Base-by-base conservation (phyloP, 2,888 invertebrate genomes). In the Nebria brevicollis region DNA sequence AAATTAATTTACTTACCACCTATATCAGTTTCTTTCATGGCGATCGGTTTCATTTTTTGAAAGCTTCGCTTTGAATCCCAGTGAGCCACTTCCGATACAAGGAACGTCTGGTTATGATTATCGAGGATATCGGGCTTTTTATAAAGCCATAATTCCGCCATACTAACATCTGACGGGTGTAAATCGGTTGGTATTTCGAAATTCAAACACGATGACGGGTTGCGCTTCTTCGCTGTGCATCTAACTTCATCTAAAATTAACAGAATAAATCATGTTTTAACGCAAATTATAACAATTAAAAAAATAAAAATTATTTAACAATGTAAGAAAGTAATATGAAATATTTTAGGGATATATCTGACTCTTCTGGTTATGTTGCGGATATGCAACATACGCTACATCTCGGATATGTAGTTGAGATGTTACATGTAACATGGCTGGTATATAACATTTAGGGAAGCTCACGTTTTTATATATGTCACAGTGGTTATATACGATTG, bases 101-200 rank as follows among this genome's bases (percentile, higher is more conserved):
- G 93, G 86, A 95, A 94, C 0, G 94, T 95, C 86, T 95, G 95
- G 86, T 94, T 94, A 87, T 92, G 92, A 54, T 91, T 90, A 85
- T 94, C 93, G 80, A 93, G 87, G 1, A 91, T 90, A 84, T 94
- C 93, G 11, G 90, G 88, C 84, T 93, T 92, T 90, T 95, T 95
- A 87, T 94, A 95, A 81, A 96, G 93, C 95, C 96, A 96, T 41
- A 96, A 90, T 84, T 96, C 94, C 0, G 95, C 96, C 0, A 93
- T 93, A 66, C 93, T 94, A 8, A 95, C 94, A 86, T 94, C 95
- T 72, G 93, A 93, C 0, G 93, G 92, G 84, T 94, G 93, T 76
- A 95, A 92, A 84, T 95, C 95, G 10, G 93, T 93, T 0, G 95
- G 95, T 85, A 96, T 90, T 89, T 94, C 93, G 85, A 96, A 95